Evolutionary conservation across 2,113 vertebrate species (phyloP).

Genomic region (Cebidichthys violaceus): DNA sequence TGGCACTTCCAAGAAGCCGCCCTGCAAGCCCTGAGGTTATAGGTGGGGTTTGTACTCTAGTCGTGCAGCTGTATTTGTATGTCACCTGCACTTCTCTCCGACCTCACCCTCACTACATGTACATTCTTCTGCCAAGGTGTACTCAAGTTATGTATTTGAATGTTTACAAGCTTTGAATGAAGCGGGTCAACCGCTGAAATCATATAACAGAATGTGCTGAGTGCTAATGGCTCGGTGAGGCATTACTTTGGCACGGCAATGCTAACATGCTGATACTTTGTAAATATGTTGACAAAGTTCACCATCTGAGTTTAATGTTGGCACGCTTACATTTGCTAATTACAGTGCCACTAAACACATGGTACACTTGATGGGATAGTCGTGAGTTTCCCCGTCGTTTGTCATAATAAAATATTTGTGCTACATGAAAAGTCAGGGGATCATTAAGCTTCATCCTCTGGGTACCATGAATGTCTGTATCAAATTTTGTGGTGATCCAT

Average conservation of each 20-base stretch:
- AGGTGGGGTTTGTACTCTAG: constrained; percentile 66
- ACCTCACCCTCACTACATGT: constrained; percentile 60
- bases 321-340: neutral
- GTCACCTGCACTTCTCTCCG: constrained; percentile 75
- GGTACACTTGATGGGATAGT: neutral
- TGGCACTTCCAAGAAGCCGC: constrained; percentile 82
- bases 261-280: neutral
- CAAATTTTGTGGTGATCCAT: neutral
- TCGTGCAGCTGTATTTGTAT: constrained; percentile 71
- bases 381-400: neutral
- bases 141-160: constrained; percentile 12
- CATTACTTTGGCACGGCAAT: neutral
- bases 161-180: neutral
- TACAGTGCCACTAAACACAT: constrained; percentile 15
- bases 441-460: neutral
- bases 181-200: neutral
- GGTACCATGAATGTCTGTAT: neutral
- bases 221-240: neutral
- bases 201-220: neutral
- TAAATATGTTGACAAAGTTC: neutral
- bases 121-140: neutral
- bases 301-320: neutral
- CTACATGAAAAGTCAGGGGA: constrained; percentile 6
- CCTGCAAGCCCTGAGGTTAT: constrained; percentile 72
- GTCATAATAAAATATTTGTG: neutral